A percentile compares a stretch with the other conserved stretches of the same genome.
Conservation (phyloP, 2,113 vertebrate genomes). For the Psittacus erithacus region DNA sequence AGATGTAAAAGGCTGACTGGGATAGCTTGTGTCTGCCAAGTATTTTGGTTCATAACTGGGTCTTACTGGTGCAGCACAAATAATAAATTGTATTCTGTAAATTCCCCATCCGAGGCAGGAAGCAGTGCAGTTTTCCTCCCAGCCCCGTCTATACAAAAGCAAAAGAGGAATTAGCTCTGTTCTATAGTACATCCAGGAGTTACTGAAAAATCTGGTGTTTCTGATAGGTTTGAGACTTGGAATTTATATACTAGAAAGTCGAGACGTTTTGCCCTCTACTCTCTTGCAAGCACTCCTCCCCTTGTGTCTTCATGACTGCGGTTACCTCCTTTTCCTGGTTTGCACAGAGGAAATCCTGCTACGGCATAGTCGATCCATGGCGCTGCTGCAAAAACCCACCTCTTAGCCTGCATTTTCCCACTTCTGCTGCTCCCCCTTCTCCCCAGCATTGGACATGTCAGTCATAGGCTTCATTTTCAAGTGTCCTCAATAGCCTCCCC, state of each 20-base stretch:
- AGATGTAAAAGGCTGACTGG: not conserved
- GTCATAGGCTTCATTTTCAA: not conserved
- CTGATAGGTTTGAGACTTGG: not conserved
- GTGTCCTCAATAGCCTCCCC: not conserved
- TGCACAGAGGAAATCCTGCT: constrained; percentile 39
- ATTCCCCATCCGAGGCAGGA: not conserved
- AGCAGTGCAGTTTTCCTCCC: not conserved
- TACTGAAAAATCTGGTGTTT: not conserved
- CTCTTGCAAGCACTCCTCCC: not conserved
- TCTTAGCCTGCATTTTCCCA: not conserved
- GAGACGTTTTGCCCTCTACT: not conserved
- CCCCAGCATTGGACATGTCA: accelerated
- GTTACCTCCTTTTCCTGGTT: constrained; percentile 36
- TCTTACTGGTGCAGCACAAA: not conserved
- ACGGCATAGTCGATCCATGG: not conserved
- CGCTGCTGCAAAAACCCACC: not conserved
- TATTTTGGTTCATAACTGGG: not conserved
- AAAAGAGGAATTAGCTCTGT: not conserved
- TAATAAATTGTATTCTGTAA: not conserved
- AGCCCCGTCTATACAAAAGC: not conserved
- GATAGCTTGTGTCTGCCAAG: not conserved
- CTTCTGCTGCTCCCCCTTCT: not conserved
- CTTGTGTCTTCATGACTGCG: not conserved
- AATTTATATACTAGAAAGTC: not conserved
- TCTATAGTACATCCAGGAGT: not conserved